Percentiles rank a stretch among this genome's conserved stretches.
Conservation (phyloP, 2,888 invertebrate species). For the Molanna angustata region DNA sequence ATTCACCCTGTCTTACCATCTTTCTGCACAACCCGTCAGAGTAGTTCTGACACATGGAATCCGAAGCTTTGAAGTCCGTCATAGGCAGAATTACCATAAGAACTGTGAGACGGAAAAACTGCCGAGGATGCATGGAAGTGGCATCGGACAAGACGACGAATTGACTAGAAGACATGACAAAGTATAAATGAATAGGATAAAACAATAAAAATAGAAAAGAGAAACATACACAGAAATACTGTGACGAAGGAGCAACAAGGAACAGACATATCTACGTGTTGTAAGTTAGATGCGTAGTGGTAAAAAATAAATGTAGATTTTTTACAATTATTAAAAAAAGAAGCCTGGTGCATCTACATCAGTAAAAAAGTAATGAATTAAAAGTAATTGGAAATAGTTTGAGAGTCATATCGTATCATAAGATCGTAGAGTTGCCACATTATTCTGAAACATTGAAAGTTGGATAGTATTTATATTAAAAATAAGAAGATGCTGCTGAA, state of each 20-base stretch:
- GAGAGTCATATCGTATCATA: constrained; percentile 13
- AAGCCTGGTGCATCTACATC: neutral
- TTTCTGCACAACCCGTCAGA: too few species aligned
- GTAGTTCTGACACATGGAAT: constrained; percentile 32
- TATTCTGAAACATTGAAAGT: constrained; percentile 4
- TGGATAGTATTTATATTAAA: too few species aligned
- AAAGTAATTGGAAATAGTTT: neutral
- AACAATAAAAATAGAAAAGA: neutral
- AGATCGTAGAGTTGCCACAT: too few species aligned
- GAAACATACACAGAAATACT: neutral
- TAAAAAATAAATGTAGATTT: constrained; percentile 18
- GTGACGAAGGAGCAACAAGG: constrained; percentile 4
- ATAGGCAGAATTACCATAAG: constrained; percentile 30
- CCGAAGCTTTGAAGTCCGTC: constrained; percentile 12
- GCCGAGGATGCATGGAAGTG: constrained; percentile 7
- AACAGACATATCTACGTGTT: constrained; percentile 25
- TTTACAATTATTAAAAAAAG: constrained; percentile 8
- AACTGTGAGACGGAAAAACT: constrained; percentile 27
- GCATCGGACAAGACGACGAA: neutral
- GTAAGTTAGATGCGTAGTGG: constrained; percentile 15
- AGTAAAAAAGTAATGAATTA: neutral
- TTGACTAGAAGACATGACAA: neutral
- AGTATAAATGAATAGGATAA: constrained; percentile 4
- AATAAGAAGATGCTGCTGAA: too few species aligned
- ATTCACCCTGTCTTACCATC: too few species aligned